Percentiles rank a stretch among this genome's conserved stretches.
These are phyloP conservation scores for Dysmachus trigonus DNA, from an alignment of 2,888 invertebrate species.

Conservation along the genomic window DNA sequence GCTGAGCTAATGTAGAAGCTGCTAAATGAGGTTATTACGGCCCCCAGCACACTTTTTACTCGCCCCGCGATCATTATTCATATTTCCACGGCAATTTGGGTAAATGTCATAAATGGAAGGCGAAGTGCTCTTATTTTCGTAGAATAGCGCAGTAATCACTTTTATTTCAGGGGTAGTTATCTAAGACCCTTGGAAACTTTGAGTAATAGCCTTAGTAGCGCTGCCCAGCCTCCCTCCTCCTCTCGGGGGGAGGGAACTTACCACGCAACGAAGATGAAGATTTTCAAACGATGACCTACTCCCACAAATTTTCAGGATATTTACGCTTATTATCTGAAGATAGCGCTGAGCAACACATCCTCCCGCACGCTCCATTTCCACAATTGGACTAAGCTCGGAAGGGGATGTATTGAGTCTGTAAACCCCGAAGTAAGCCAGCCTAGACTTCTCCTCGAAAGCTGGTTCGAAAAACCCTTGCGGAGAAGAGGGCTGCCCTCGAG, in stretches of 20 bases:
- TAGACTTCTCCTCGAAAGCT: not conserved
- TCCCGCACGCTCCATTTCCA: not conserved
- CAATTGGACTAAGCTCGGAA: not conserved
- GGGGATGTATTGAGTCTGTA: not conserved
- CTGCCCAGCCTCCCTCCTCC: not conserved
- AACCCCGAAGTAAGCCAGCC: not conserved
- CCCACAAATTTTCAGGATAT: not conserved
- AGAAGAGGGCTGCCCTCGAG: not conserved
- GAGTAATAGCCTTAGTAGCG: not conserved
- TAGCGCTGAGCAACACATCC: not conserved
- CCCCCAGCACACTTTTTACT: not conserved
- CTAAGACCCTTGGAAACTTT: not conserved
- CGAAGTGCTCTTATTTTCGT: not conserved
- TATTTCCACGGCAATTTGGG: slow-evolving; percentile 7
- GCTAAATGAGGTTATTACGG: slow-evolving; percentile 28
- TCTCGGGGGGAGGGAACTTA: not conserved
- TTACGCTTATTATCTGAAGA: not conserved
- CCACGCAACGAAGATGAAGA: not conserved
- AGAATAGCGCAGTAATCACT: not conserved
- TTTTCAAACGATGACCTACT: not conserved
- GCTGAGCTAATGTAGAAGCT: slow-evolving; percentile 8
- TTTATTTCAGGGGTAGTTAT: not conserved
- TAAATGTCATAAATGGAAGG: not conserved
- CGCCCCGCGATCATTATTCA: not conserved
- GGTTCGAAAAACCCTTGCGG: not conserved